Evolutionary conservation across 2,113 vertebrate species (phyloP), one percentile per base, ranked within the genome.

Genomic region (Trichechus manatus): DNA sequence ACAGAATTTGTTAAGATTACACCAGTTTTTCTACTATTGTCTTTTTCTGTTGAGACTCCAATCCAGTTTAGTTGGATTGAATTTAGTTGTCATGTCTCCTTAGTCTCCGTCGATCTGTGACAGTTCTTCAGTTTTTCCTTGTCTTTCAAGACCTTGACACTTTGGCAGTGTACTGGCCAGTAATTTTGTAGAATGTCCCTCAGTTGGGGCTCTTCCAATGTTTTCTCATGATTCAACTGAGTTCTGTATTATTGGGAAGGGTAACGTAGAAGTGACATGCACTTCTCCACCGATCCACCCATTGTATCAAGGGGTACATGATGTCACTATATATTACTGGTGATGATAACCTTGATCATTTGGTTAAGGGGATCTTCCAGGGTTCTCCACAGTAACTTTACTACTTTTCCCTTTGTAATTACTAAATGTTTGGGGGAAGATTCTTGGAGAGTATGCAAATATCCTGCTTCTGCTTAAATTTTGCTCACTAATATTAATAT

Each of bases 1-100:
- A 70, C 20, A 89, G 29, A 72, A 74, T 81, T 86, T 59, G 56
- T 70, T 78, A 91, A 87, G 15, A 91, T 93, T 95, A 90, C 33
- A 53, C 47, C 9, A 61, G 3, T 79, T 47, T 89, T 93, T 50
- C 59, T 86, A 56, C 31, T 78, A 22, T 63, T 31, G 13, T 83
- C 78, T 39, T 80, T 89, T 84, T 92, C 50, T 90, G 17, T 80
- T 82, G 39, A 93, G 80, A 89, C 66, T 85, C 56, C 56, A 86
- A 33, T 61, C 86, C 64, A 75, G 25, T n/a, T n/a, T 15, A 4
- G 17, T 6, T 10, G 50, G n/a, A n/a, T 61, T 82, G 88, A 5
- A 72, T 19, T 61, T 72, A 50, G 27, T 31, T 95, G 47, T 72
- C 3, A 8, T 53, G 9, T 70, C 53, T 95, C 74, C 10, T 53